Percentiles rank a stretch among this genome's conserved stretches.
Evolutionary conservation across 2,888 invertebrate species (phyloP).

Genomic region (Folsomia manolachei): DNA sequence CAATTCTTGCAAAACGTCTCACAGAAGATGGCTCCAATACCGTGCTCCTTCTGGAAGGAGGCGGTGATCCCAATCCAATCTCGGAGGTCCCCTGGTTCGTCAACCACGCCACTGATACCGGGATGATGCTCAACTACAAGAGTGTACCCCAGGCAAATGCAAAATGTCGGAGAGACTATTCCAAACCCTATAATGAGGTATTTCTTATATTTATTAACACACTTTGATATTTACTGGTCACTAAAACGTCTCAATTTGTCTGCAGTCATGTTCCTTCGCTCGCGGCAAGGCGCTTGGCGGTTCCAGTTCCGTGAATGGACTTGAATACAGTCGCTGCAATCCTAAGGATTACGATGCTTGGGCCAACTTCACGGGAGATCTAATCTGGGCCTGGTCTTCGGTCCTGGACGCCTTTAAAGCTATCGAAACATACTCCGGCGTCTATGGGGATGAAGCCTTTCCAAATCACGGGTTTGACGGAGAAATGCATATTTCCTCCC

Average conservation of each 20-base stretch:
- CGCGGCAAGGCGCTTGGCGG: constrained; percentile 37
- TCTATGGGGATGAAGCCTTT: constrained; percentile 18
- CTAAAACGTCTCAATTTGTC: too few species aligned
- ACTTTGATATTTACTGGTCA: too few species aligned
- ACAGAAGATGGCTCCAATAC: neutral
- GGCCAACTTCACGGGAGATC: constrained; percentile 37
- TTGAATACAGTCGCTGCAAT: constrained; percentile 35
- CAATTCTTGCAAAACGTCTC: constrained; percentile 11
- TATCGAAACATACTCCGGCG: constrained; percentile 35
- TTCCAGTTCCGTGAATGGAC: constrained; percentile 27
- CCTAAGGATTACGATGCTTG: constrained; percentile 35
- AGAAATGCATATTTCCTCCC: constrained; percentile 25
- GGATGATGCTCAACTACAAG: constrained; percentile 3
- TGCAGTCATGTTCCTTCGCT: constrained; percentile 27
- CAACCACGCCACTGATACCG: neutral
- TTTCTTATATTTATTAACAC: too few species aligned
- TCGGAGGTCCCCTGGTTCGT: constrained; percentile 28
- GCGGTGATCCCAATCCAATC: constrained; percentile 40
- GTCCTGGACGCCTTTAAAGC: constrained; percentile 22
- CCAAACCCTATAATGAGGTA: too few species aligned
- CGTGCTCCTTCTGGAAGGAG: constrained; percentile 21
- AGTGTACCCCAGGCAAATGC: constrained; percentile 13
- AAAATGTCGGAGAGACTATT: too few species aligned
- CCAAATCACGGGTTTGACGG: constrained; percentile 25
- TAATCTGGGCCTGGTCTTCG: constrained; percentile 26